Base-by-base conservation (phyloP, 2,888 invertebrate species). In the Nemapogon koenigi region DNA sequence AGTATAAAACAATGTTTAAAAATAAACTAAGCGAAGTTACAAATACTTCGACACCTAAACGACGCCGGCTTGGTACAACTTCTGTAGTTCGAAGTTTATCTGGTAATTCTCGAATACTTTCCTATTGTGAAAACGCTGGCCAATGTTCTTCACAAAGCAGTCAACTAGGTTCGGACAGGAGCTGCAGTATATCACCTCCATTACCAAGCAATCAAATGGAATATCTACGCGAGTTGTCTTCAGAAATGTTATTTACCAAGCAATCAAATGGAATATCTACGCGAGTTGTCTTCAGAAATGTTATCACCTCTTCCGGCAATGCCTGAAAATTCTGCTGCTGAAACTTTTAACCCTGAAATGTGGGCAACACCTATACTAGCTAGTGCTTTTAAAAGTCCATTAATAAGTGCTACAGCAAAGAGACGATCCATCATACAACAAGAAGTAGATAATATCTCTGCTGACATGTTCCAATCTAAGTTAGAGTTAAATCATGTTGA, bases 121-220 rank as follows among this genome's bases (percentile, higher is more conserved):
- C n/a, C n/a, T n/a, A n/a, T n/a, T n/a, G n/a, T n/a, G n/a, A n/a
- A n/a, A n/a, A n/a, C n/a, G n/a, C n/a, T n/a, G n/a, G n/a, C n/a
- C n/a, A n/a, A n/a, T n/a, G n/a, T n/a, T n/a, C n/a, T n/a, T n/a
- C n/a, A n/a, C n/a, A n/a, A n/a, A n/a, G n/a, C n/a, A n/a, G n/a
- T n/a, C n/a, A n/a, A n/a, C n/a, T n/a, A 3, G 19, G 13, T 3
- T 33, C 16, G 7, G 19, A 33, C 3, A 19, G 18, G 4, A 26
- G 26, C 14, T 25, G 33, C n/a, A n/a, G 65, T 47, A 71, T 70
- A 30, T 76, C 75, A 13, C 69, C 71, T 1, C 62, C 63, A 32
- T 50, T 78, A 41, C 76, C 76, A 3, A 73, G 71, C 27, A 78
- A 76, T 52, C 76, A 78, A 60, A 57, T 67, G 11, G 69, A 78